Conservation (phyloP, 2,113 vertebrate genomes). For the Columba livia region DNA sequence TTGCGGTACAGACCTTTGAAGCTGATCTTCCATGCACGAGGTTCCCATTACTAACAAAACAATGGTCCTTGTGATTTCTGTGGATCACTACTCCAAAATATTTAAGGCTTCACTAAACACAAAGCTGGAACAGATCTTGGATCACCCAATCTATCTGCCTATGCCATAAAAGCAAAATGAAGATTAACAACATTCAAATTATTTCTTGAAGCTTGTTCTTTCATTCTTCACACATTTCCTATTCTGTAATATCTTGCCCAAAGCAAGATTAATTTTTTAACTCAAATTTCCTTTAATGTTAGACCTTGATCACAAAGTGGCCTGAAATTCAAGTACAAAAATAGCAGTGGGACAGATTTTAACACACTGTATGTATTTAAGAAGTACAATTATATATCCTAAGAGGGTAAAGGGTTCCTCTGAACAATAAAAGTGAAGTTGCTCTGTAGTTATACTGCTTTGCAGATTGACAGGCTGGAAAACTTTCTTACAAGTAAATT, state of each 20-base stretch:
- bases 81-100: not conserved
- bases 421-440: not conserved
- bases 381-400: not conserved
- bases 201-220: not conserved
- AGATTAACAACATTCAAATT: not conserved
- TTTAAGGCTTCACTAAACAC: not conserved
- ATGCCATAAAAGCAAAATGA: not conserved
- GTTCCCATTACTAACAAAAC: not conserved
- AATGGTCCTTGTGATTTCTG: not conserved
- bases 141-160: not conserved
- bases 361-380: not conserved
- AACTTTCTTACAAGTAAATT: not conserved
- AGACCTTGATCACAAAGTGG: not conserved
- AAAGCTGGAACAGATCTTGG: not conserved
- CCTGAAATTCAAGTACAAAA: not conserved
- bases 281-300: conserved; percentile 36
- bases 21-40: not conserved
- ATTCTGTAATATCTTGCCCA: not conserved
- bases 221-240: not conserved
- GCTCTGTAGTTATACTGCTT: not conserved
- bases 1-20: not conserved
- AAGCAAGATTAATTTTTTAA: conserved; percentile 35
- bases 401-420: not conserved
- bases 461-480: not conserved
- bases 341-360: not conserved